Conservation (phyloP, 2,888 invertebrate genomes). For the Eilema griseolum region DNA sequence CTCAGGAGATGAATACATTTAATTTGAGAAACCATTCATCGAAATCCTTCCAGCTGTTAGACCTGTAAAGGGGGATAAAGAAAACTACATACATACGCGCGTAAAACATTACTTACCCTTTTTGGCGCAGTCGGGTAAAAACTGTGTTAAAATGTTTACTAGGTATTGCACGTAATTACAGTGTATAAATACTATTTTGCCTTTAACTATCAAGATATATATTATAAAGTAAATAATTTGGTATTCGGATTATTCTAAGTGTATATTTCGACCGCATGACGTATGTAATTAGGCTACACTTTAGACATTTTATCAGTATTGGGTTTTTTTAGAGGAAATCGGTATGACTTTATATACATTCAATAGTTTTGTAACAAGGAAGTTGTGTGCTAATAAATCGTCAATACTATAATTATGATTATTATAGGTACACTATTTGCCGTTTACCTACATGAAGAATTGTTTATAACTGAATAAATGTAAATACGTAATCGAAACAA, state of each 20-base stretch:
- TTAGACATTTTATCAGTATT: not conserved
- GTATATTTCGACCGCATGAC: not conserved
- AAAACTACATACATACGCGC: too few relatives aligned
- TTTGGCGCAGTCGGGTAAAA: too few relatives aligned
- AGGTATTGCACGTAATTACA: too few relatives aligned
- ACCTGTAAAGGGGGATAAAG: too few relatives aligned
- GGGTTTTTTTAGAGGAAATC: constrained; percentile 13
- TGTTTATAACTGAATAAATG: not conserved
- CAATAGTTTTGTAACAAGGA: constrained; percentile 2
- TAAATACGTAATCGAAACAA: not conserved
- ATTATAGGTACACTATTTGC: constrained; percentile 16
- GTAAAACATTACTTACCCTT: too few relatives aligned
- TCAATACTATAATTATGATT: not conserved
- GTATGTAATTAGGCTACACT: not conserved
- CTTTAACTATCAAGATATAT: not conserved
- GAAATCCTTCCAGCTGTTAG: too few relatives aligned
- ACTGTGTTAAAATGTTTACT: too few relatives aligned
- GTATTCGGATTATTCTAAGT: not conserved
- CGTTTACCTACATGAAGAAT: not conserved
- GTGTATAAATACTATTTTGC: too few relatives aligned
- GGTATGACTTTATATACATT: not conserved
- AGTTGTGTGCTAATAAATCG: not conserved
- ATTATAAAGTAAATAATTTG: not conserved
- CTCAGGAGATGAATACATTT: too few relatives aligned
- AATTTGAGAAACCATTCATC: too few relatives aligned